Evolutionary conservation across 23 tunicate species (phyloP).

Genomic region (Phallusia fumigata): DNA sequence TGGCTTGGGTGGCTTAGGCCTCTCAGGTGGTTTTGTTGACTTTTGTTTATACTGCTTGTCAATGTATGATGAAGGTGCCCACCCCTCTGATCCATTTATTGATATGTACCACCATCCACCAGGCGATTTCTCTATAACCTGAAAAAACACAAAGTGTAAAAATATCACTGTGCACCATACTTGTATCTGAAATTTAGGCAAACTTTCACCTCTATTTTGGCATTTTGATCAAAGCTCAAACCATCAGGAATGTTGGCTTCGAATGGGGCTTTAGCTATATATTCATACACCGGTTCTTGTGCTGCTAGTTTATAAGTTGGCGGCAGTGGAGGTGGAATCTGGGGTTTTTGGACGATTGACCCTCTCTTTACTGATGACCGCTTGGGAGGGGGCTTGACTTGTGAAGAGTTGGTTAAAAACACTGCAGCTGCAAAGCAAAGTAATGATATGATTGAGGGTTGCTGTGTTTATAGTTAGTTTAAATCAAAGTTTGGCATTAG

Average conservation of each 20-base stretch:
- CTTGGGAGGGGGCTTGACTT: slow-evolving; percentile 43
- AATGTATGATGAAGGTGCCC: slow-evolving; percentile 90
- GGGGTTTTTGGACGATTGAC: slow-evolving; percentile 51
- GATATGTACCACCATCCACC: slow-evolving; percentile 76
- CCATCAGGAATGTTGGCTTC: slow-evolving; percentile 72
- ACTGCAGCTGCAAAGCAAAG: neutral
- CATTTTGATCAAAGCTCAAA: slow-evolving; percentile 47
- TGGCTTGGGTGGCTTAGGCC: slow-evolving; percentile 49
- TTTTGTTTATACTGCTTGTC: slow-evolving; percentile 33
- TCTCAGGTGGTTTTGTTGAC: slow-evolving; percentile 28
- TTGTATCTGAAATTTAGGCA: neutral
- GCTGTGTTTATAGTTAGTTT: too few species aligned
- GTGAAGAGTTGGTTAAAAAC: neutral
- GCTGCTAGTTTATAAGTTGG: slow-evolving; percentile 25
- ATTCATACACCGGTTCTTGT: slow-evolving; percentile 58
- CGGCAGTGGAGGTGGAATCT: slow-evolving; percentile 84
- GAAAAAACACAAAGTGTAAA: neutral
- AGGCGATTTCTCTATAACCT: slow-evolving; percentile 86
- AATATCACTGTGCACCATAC: neutral
- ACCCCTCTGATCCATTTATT: slow-evolving; percentile 60
- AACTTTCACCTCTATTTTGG: slow-evolving; percentile 58
- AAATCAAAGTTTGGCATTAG: too few species aligned
- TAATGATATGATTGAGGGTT: neutral
- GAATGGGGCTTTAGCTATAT: slow-evolving; percentile 52
- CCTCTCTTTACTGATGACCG: slow-evolving; percentile 26